Percentiles rank a stretch among this genome's conserved stretches.
These are phyloP conservation scores for Heliconius erato DNA, from an alignment of 2,888 invertebrate species.

Conservation along the genomic window DNA sequence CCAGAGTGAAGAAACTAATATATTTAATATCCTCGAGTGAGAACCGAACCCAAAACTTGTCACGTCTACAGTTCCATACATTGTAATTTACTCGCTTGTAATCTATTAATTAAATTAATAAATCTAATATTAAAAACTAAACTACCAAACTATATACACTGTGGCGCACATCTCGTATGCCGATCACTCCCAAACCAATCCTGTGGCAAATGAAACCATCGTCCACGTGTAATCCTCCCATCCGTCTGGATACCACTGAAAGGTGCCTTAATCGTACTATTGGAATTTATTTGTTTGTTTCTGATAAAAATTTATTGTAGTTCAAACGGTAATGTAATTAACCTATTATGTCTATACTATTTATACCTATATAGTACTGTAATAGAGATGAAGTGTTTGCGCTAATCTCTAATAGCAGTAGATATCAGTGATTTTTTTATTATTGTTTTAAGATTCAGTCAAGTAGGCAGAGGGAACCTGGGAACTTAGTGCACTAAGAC, in stretches of 20 bases:
- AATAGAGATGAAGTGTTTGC: too few relatives aligned
- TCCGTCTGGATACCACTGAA: constrained; percentile 70
- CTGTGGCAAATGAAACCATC: constrained; percentile 62
- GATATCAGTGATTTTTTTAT: too few relatives aligned
- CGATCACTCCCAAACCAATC: constrained; percentile 56
- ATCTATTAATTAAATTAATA: too few relatives aligned
- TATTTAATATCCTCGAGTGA: too few relatives aligned
- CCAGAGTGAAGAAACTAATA: too few relatives aligned
- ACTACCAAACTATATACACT: constrained; percentile 42
- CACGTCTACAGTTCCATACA: too few relatives aligned
- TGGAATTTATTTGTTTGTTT: constrained; percentile 72
- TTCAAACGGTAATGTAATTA: constrained; percentile 59
- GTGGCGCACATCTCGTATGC: constrained; percentile 56
- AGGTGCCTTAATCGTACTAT: constrained; percentile 76
- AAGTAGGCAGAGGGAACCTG: too few relatives aligned
- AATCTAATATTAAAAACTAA: neutral
- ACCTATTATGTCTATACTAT: neutral
- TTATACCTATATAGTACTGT: neutral
- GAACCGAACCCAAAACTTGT: too few relatives aligned
- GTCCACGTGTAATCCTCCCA: constrained; percentile 63
- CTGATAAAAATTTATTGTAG: constrained; percentile 71
- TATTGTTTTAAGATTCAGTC: too few relatives aligned
- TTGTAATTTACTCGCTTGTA: too few relatives aligned
- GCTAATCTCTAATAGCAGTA: too few relatives aligned
- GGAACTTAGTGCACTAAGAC: too few relatives aligned